Conservation (phyloP, 1,140 invertebrate genomes). For the Lucilia cuprina region DNA sequence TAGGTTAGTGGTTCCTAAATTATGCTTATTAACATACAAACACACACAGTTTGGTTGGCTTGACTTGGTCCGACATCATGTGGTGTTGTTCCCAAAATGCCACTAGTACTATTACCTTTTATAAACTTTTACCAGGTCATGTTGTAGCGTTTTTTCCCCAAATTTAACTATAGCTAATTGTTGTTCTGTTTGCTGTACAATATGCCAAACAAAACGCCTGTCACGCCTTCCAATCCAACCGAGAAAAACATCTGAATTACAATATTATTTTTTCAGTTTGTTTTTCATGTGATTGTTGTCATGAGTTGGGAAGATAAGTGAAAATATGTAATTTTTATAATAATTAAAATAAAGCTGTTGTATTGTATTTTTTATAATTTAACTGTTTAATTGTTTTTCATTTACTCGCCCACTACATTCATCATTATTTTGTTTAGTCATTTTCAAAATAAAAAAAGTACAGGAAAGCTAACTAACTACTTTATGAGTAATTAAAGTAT, state of each 20-base stretch:
- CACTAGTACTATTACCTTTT: not conserved
- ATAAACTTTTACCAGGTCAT: not conserved
- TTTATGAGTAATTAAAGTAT: slow-evolving; percentile 19
- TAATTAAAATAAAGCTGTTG: not conserved
- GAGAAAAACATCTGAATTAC: not conserved
- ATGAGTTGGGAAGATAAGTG: slow-evolving; percentile 13
- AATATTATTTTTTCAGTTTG: not conserved
- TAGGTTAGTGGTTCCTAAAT: not conserved
- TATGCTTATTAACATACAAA: not conserved
- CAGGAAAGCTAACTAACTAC: not conserved
- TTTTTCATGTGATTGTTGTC: not conserved
- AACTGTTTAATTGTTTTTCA: not conserved
- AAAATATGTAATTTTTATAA: not conserved
- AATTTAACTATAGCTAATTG: slow-evolving; percentile 6
- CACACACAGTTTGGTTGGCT: not conserved
- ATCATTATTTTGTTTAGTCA: slow-evolving; percentile 23
- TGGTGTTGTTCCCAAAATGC: not conserved
- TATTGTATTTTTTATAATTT: slow-evolving; percentile 17
- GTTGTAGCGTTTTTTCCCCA: not conserved
- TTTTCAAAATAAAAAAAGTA: not conserved
- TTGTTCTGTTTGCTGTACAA: not conserved
- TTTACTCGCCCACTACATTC: not conserved
- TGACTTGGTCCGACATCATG: not conserved
- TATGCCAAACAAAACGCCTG: slow-evolving; percentile 1
- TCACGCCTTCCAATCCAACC: not conserved